Base-by-base conservation (phyloP, 2,888 invertebrate genomes). In the Sarcophaga caerulescens region DNA sequence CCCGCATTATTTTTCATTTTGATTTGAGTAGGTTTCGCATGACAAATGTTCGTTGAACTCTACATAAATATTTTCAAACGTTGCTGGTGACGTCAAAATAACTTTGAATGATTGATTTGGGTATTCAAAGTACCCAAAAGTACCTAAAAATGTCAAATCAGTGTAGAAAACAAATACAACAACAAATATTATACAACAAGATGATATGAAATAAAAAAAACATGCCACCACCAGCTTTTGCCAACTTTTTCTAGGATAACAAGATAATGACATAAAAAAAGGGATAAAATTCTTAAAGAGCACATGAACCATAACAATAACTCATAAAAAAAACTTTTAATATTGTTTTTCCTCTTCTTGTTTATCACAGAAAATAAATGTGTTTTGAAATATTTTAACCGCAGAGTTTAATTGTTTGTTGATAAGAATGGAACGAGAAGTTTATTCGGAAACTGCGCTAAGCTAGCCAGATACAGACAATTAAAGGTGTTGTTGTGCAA, bases 311-410 rank as follows among this genome's bases (percentile, higher is more conserved):
- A 35, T 10, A 35, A 35, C 0, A 35, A 35, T 35, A 35, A 35
- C 8, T 35, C 35, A 35, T 35, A 35, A 10, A 35, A 35, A 35
- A 35, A 8, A 35, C 10, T 35, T 35, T 57, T n/a, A n/a, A n/a
- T n/a, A n/a, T n/a, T n/a, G n/a, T n/a, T n/a, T n/a, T n/a, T n/a
- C n/a, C n/a, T 11, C 25, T 70, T 70, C 8, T 45, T 19, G 12
- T 45, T 69, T 35, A 8, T 35, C 35, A 35, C 2, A 35, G 85
- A 70, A 89, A 89, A 77, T 10, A 35, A 35, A 35, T 10, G 10
- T 88, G 85, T 63, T 66, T 76, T n/a, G n/a, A 77, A 80, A 6
- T 1, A 75, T 87, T 89, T 85, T 89, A 71, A 89, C 89, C 68
- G 69, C 84, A 75, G 35, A 35, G 74, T 84, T 84, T 84, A 84